phyloP scores from a whole-genome alignment of 2,888 invertebrate genomes.

The Protula sp. region DNA sequence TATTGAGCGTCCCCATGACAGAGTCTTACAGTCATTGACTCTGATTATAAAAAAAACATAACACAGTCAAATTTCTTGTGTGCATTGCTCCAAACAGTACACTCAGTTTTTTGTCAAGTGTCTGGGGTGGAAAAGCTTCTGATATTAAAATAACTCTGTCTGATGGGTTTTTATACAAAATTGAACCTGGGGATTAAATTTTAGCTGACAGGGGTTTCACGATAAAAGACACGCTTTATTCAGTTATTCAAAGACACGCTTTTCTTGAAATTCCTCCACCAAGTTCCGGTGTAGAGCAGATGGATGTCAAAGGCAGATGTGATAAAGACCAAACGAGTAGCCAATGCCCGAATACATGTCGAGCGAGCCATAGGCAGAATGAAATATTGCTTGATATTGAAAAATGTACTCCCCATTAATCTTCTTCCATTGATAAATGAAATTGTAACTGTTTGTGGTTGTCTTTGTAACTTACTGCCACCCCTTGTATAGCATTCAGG shows the following conservation, averaged over 20 bases:
- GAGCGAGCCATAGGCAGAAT: conserved; percentile 25
- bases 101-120: conserved; percentile 16
- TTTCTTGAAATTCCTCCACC: too few species aligned
- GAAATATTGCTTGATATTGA: conserved; percentile 22
- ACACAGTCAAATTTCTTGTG: conserved; percentile 22
- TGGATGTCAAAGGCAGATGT: conserved; percentile 17
- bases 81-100: conserved; percentile 21
- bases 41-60: conserved; percentile 3
- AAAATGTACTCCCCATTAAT: conserved; percentile 19
- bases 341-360: conserved; percentile 25
- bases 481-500: conserved; percentile 17
- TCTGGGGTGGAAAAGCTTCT: conserved; percentile 20
- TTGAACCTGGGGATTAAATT: conserved; percentile 14
- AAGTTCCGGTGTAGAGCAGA: conserved; percentile 19
- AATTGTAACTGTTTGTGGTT: conserved; percentile 20
- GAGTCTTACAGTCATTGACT: conserved; percentile 20
- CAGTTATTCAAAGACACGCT: conserved; percentile 11
- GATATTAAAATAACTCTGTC: conserved; percentile 21
- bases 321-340: conserved; percentile 19
- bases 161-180: conserved; percentile 17
- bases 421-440: conserved; percentile 21
- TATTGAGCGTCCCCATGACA: too few species aligned
- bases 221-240: conserved; percentile 19
- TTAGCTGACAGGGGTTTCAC: conserved; percentile 27
- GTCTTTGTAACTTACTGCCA: conserved; percentile 15